These are phyloP conservation scores for Caenorhabditis sulstoni DNA, from an alignment of 2,888 invertebrate species.

Conservation along the genomic window DNA sequence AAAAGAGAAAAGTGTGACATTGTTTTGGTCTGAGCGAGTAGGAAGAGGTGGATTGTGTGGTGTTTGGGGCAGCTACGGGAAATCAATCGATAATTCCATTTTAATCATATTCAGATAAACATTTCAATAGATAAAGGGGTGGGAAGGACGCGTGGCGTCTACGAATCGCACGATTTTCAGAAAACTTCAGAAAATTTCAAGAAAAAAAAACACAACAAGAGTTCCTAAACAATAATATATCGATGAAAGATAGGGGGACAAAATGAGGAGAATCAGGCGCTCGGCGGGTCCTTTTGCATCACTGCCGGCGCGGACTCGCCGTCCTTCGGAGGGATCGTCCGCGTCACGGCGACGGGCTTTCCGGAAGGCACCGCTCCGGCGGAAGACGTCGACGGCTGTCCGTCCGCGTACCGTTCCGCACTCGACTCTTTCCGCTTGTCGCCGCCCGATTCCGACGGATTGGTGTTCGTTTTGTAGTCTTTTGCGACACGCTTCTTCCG, in stretches of 20 bases:
- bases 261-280: background rate
- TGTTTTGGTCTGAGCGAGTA: no score
- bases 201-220: conserved; percentile 8
- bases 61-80: no score
- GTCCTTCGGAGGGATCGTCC: conserved; percentile 42
- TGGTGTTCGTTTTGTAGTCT: conserved; percentile 17
- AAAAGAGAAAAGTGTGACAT: no score
- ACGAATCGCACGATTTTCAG: conserved; percentile 20
- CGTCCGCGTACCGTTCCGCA: conserved; percentile 29
- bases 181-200: conserved; percentile 12
- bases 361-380: conserved; percentile 2
- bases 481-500: conserved; percentile 44
- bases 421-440: conserved; percentile 44
- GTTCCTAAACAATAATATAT: conserved; percentile 4
- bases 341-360: background rate
- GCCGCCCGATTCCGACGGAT: background rate
- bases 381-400: conserved; percentile 39
- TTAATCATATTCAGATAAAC: no score
- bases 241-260: background rate
- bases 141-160: conserved; percentile 24
- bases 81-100: no score
- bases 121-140: no score
- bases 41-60: no score
- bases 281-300: conserved; percentile 39
- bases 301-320: conserved; percentile 48